phyloP scores from a whole-genome alignment of 2,888 invertebrate species.

The Spisula subtruncata region DNA sequence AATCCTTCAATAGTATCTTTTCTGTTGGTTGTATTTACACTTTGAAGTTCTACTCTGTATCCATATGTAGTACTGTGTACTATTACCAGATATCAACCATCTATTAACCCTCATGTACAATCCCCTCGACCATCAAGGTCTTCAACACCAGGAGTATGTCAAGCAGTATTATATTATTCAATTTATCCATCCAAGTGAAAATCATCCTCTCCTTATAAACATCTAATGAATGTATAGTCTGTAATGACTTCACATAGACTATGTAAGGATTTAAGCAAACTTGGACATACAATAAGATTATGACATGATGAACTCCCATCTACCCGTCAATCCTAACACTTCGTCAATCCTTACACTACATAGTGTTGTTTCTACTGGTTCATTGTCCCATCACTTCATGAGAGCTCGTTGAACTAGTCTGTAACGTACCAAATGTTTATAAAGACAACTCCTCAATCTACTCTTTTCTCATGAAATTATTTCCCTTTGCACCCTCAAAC shows the following conservation, averaged over 20 bases:
- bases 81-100: neutral
- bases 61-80: too few species aligned
- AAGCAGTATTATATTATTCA: neutral
- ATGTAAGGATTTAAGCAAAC: neutral
- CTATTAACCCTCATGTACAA: neutral
- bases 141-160: neutral
- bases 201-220: neutral
- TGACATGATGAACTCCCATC: neutral
- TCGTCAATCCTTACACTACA: neutral
- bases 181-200: slow-evolving; percentile 6
- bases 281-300: slow-evolving; percentile 9
- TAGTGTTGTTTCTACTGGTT: neutral
- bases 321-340: neutral
- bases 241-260: slow-evolving; percentile 3
- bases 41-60: neutral
- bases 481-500: too few species aligned
- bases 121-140: neutral
- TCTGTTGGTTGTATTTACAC: neutral
- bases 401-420: too few species aligned
- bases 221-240: neutral
- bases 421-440: too few species aligned
- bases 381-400: neutral
- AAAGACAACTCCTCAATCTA: too few species aligned
- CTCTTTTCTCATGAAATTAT: too few species aligned
- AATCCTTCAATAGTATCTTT: neutral